Conservation (phyloP, 2,888 invertebrate genomes). For the Bombylius major region DNA sequence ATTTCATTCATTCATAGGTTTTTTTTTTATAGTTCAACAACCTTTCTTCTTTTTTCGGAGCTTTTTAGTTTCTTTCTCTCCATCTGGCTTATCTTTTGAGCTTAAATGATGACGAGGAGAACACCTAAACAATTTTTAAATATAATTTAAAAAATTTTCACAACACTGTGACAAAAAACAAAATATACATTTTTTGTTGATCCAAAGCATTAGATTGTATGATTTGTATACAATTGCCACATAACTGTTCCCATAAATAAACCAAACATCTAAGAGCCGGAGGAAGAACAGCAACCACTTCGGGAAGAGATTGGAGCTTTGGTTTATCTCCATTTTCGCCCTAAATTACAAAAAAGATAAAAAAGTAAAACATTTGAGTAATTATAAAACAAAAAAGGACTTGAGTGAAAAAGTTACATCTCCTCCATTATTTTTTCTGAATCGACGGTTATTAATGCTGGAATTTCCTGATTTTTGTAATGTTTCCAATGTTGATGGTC, state of each 20-base stretch:
- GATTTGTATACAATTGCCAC: constrained; percentile 51
- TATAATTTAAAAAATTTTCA: neutral
- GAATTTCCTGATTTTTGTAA: constrained; percentile 66
- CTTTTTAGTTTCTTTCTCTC: constrained; percentile 30
- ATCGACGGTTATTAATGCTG: constrained; percentile 60
- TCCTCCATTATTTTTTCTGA: constrained; percentile 32
- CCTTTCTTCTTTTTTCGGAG: constrained; percentile 32
- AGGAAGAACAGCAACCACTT: constrained; percentile 60
- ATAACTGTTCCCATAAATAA: constrained; percentile 80
- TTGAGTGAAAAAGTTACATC: constrained; percentile 9
- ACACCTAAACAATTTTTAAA: neutral
- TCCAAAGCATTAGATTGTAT: constrained; percentile 35
- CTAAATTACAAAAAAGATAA: neutral
- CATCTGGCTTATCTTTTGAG: constrained; percentile 16
- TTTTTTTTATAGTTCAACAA: neutral
- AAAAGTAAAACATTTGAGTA: neutral
- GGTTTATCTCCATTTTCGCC: constrained; percentile 19
- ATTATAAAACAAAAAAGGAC: neutral
- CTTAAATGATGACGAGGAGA: constrained; percentile 12
- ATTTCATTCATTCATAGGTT: neutral
- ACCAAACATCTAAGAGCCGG: constrained; percentile 80
- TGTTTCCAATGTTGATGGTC: constrained; percentile 65
- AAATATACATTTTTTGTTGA: constrained; percentile 22
- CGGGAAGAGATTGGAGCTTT: constrained; percentile 34
- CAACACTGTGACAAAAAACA: neutral